These are phyloP conservation scores for Cistogaster globosa DNA, from an alignment of 2,888 invertebrate species.

Conservation along the genomic window DNA sequence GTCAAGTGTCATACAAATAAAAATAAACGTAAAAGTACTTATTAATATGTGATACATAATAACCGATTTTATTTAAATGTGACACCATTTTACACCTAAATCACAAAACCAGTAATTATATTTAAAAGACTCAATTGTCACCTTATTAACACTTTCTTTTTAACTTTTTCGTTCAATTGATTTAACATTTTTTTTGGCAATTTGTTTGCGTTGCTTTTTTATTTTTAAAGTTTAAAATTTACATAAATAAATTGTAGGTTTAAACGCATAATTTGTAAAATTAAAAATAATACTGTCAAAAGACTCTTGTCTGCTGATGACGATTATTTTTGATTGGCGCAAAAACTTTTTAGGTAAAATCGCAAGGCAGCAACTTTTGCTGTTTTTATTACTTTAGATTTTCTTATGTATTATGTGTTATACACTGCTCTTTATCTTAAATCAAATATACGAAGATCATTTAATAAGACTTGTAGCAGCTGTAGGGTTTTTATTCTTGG, in stretches of 20 bases:
- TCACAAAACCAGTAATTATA: conserved; percentile 41
- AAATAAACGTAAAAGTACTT: not conserved
- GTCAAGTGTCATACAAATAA: conserved; percentile 49
- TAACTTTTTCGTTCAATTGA: not conserved
- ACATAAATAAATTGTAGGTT: conserved; percentile 7
- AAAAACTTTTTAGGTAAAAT: too few species aligned
- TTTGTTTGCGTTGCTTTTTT: not conserved
- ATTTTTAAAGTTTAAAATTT: not conserved
- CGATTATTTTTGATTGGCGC: too few species aligned
- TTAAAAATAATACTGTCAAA: not conserved
- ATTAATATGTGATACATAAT: conserved; percentile 7
- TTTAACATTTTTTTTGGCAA: not conserved
- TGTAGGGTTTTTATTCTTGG: too few species aligned
- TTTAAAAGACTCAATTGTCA: conserved; percentile 51
- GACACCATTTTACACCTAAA: conserved; percentile 10
- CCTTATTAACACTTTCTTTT: conserved; percentile 52
- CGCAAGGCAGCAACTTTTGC: not conserved
- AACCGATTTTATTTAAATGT: not conserved
- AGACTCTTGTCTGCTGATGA: not conserved
- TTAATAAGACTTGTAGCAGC: too few species aligned
- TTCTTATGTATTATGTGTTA: too few species aligned
- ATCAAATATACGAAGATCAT: too few species aligned
- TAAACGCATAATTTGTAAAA: conserved; percentile 6
- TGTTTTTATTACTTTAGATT: too few species aligned
- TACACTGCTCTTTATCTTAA: too few species aligned